Percentiles rank a stretch among this genome's conserved stretches.
Conservation (phyloP, 2,888 invertebrate species). For the Vannuccia rotundouncinata region DNA sequence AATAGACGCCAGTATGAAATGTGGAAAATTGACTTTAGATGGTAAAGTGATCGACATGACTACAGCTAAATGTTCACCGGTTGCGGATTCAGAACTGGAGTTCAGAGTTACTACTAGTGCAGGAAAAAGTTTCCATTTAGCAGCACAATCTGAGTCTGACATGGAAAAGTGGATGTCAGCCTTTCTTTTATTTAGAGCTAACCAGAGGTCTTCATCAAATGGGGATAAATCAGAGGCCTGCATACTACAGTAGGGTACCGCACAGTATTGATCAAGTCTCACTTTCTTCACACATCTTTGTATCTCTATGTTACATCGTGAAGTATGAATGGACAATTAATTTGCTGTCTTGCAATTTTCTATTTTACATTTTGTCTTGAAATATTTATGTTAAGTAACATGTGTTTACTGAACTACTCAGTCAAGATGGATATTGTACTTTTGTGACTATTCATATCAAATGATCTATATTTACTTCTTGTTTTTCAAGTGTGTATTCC, state of each 20-base stretch:
- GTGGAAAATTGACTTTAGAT: background rate
- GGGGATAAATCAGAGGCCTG: background rate
- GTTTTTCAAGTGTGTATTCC: no score
- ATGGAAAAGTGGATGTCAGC: conserved; percentile 5
- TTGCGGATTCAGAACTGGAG: background rate
- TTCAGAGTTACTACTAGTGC: background rate
- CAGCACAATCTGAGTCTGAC: background rate
- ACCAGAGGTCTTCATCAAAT: background rate
- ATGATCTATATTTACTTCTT: background rate
- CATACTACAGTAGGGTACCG: background rate
- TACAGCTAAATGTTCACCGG: background rate
- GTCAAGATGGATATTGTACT: no score
- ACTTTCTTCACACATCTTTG: background rate
- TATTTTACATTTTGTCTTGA: background rate
- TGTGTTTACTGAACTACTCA: background rate
- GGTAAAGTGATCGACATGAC: background rate
- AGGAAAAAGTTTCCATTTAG: background rate
- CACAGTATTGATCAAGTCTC: background rate
- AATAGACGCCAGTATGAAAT: background rate
- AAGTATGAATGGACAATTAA: background rate
- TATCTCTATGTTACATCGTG: background rate
- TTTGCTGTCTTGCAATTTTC: background rate
- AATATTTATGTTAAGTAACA: background rate
- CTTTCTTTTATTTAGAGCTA: background rate
- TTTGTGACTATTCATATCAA: no score